Percentiles rank a stretch among this genome's conserved stretches.
Conservation (phyloP, 1,140 invertebrate genomes). For the Drosophila lini region DNA sequence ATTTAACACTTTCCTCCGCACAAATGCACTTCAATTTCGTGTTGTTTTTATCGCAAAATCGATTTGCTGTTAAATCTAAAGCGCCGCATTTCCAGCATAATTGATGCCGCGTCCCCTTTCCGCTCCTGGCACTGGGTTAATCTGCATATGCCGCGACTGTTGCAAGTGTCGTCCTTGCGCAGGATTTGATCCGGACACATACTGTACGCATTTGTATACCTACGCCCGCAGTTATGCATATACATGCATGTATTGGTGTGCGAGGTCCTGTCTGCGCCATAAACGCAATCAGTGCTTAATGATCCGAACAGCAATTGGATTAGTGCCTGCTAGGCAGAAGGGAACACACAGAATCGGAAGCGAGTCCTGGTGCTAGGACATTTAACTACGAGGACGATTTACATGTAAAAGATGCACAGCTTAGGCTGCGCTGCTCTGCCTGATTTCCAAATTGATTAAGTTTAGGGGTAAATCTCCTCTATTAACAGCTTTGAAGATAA, state of each 20-base stretch:
- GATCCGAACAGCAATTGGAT: slow-evolving; percentile 76
- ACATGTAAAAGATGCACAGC: slow-evolving; percentile 42
- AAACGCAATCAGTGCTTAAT: slow-evolving; percentile 80
- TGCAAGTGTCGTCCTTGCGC: slow-evolving; percentile 23
- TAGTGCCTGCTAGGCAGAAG: slow-evolving; percentile 54
- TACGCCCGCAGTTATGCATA: slow-evolving; percentile 1
- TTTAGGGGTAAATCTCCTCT: slow-evolving; percentile 16
- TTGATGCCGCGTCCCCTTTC: slow-evolving; percentile 33
- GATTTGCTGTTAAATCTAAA: slow-evolving; percentile 48
- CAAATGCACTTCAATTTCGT: slow-evolving; percentile 30
- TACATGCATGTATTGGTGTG: background rate
- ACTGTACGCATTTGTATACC: slow-evolving; percentile 7
- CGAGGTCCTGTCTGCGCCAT: slow-evolving; percentile 46
- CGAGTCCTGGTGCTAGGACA: slow-evolving; percentile 18
- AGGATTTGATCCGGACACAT: slow-evolving; percentile 13
- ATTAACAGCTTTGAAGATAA: slow-evolving; percentile 5
- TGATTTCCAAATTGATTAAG: slow-evolving; percentile 31
- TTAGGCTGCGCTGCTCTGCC: slow-evolving; percentile 23
- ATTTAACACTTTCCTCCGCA: slow-evolving; percentile 42
- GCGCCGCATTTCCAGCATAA: slow-evolving; percentile 30
- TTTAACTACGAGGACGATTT: slow-evolving; percentile 37
- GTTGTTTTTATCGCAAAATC: slow-evolving; percentile 41
- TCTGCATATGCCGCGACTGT: slow-evolving; percentile 57
- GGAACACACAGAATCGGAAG: slow-evolving; percentile 16
- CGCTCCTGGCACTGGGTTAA: slow-evolving; percentile 41